Base-by-base conservation (phyloP, 2,888 invertebrate genomes). In the Acleris laterana region DNA sequence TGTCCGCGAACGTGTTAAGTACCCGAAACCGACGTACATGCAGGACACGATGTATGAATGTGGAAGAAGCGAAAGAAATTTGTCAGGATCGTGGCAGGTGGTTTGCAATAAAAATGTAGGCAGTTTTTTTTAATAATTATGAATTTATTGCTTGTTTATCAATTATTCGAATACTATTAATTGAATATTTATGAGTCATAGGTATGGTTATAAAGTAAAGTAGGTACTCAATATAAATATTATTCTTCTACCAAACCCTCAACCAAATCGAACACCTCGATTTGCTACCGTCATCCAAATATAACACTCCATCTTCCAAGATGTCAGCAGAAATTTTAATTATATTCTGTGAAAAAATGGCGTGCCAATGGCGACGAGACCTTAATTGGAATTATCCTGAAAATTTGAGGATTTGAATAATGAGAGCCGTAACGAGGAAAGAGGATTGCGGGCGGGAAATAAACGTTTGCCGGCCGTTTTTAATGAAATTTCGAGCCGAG, bases 291-390 rank as follows among this genome's bases (percentile, higher is more conserved):
- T 83, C 81, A 80, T 83, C 82, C 82, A 80, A 82, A 77, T 76
- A 75, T 80, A 81, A 84, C 79, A 79, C 78, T 79, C 79, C 80
- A 82, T 79, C 80, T 75, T 65, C 60, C 72, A 72, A 74, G 78
- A 80, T 78, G 85, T 85, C 85, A 84, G 84, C 85, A 76, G 74
- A 83, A 84, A 83, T 84, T 84, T 87, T 86, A 88, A 88, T 88
- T 86, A 84, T 85, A 81, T 79, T 78, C 71, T 16, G 71, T 74
- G 80, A 83, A 84, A 83, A 84, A 77, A 71, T 63, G 68, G 69
- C 69, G 38, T 63, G 68, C 63, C 66, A 50, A 49, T 66, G 74
- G 69, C 71, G 81, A 82, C 79, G 83, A 83, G 79, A 83, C 63
- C 55, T 28, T 87, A 87, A 88, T 86, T 87, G 82, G 83, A 84